These are phyloP conservation scores for Phengaris alcon DNA, from an alignment of 2,888 invertebrate species.

Conservation along the genomic window DNA sequence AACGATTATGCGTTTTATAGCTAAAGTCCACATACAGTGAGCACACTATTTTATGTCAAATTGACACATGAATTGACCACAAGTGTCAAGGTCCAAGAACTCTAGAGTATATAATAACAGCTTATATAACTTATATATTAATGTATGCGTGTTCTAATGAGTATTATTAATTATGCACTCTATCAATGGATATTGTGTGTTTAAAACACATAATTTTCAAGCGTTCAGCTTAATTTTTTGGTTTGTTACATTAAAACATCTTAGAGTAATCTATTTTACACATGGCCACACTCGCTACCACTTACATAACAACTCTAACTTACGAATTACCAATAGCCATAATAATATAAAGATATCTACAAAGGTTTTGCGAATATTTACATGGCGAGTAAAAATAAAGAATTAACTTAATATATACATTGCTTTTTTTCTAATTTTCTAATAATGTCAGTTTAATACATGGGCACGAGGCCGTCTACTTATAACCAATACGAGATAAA, in stretches of 20 bases:
- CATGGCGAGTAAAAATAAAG: constrained; percentile 46
- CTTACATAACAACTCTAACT: constrained; percentile 49
- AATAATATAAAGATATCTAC: constrained; percentile 54
- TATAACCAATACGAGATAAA: constrained; percentile 34
- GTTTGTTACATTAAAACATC: constrained; percentile 70
- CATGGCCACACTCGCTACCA: constrained; percentile 62
- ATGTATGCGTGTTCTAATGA: constrained; percentile 49
- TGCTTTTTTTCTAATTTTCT: constrained; percentile 53
- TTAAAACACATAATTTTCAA: constrained; percentile 78
- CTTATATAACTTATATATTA: constrained; percentile 36
- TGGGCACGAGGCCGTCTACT: constrained; percentile 34
- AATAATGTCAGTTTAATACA: constrained; percentile 51
- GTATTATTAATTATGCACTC: constrained; percentile 71
- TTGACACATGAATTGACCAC: constrained; percentile 60
- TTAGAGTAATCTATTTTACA: constrained; percentile 61
- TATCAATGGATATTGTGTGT: constrained; percentile 69
- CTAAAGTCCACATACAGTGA: constrained; percentile 51
- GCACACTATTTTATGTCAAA: constrained; percentile 43
- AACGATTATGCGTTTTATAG: constrained; percentile 62
- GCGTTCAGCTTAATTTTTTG: constrained; percentile 77
- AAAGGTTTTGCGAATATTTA: constrained; percentile 47
- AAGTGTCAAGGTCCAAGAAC: constrained; percentile 38
- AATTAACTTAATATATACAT: constrained; percentile 53
- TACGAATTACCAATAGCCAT: constrained; percentile 43
- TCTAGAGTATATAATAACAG: constrained; percentile 32